Base-by-base conservation (phyloP, 2,797 vertebrate species). In the Enteromius radiatus region DNA sequence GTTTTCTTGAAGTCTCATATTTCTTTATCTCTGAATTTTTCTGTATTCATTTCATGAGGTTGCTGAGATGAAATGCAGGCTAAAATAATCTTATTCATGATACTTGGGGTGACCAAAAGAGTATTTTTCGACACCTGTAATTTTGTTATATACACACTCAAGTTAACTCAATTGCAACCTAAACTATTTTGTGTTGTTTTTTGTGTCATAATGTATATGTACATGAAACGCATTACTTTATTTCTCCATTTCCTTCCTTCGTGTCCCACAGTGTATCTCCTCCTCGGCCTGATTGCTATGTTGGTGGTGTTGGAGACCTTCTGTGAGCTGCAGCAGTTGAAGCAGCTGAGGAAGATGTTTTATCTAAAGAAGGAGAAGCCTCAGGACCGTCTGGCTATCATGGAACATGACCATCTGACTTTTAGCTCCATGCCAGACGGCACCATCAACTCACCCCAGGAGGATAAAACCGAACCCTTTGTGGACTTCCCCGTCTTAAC, bases 241-340 rank as follows among this genome's bases (percentile, higher is more conserved):
- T 45, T 23, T 56, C 7, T 9, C 19, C 4, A 28, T 15, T 31
- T 71, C 52, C 31, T 83, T 41, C 81, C 6, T 88, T 65, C 76
- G 38, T 0, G 1, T 71, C 4, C 12, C 12, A 41, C 90, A 99
- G 97, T 97, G 85, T 99, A 98, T 91, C 93, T 99, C 75, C 89
- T 99, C 71, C 92, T 98, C 70, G 98, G 98, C 63, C 96, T 99
- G 76, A 95, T 98, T 0, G 96, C 97, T 81, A 98, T 99, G 96
- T 87, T 99, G 91, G 97, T 99, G 31, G 97, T 98, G 74, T 93
- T 99, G 76, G 98, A 99, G 90, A 99, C 98, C 75, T 98, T 99
- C 94, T 99, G 97, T 61, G 97, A 99, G 91, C 96, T 99, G 82
- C 97, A 96, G 74, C 97, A 98, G 84, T 94, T 99, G 87, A 99